Percentiles rank a stretch among this genome's conserved stretches.
These are phyloP conservation scores for Melinopterus prodromus DNA, from an alignment of 2,888 invertebrate species.

Conservation along the genomic window DNA sequence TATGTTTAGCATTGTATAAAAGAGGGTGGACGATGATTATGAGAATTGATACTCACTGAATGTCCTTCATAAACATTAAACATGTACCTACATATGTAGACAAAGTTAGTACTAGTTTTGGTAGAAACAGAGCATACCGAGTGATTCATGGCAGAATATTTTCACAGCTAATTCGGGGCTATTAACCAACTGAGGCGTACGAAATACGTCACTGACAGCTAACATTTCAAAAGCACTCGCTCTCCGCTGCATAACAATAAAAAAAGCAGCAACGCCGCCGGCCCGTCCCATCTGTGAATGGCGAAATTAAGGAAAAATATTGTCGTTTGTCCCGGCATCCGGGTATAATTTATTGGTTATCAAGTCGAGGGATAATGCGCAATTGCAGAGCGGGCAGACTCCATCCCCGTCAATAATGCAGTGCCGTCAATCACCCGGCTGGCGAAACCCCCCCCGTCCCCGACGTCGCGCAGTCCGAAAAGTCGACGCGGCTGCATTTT, in stretches of 20 bases:
- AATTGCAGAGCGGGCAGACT: slow-evolving; percentile 35
- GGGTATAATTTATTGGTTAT: slow-evolving; percentile 44
- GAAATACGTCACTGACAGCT: slow-evolving; percentile 4
- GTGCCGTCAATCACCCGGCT: slow-evolving; percentile 45
- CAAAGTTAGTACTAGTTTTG: background rate
- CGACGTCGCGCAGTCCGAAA: slow-evolving; percentile 31
- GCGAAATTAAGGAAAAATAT: slow-evolving; percentile 37
- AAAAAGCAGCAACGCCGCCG: slow-evolving; percentile 18
- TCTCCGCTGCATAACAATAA: slow-evolving; percentile 4
- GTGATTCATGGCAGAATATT: background rate
- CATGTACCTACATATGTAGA: background rate
- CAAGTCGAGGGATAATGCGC: slow-evolving; percentile 40
- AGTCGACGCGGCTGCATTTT: slow-evolving; percentile 47
- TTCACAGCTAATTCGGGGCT: background rate
- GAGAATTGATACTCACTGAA: too few species aligned
- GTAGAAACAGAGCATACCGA: background rate
- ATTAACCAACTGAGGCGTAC: background rate
- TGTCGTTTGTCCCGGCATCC: slow-evolving; percentile 34
- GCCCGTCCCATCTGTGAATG: slow-evolving; percentile 18
- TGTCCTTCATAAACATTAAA: too few species aligned
- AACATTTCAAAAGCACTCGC: slow-evolving; percentile 4
- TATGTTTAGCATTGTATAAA: too few species aligned
- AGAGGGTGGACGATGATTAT: too few species aligned
- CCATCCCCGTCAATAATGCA: slow-evolving; percentile 43
- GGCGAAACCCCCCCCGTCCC: background rate